Percentiles rank a stretch among this genome's conserved stretches.
Conservation (phyloP, 2,888 invertebrate species). For the Campoplex nolae region DNA sequence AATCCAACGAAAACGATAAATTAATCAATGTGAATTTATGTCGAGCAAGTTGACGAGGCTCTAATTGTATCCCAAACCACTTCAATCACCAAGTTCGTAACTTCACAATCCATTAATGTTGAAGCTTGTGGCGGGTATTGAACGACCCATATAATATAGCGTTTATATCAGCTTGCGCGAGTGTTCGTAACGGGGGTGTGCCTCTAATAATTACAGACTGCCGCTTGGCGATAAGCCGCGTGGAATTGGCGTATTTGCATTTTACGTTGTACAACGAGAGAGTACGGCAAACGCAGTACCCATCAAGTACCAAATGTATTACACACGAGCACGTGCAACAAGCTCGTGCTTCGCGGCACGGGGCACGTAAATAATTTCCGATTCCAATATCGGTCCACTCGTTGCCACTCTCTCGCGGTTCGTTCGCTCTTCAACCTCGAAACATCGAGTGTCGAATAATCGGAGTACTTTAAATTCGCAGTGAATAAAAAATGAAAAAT, state of each 20-base stretch:
- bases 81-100: conserved; percentile 26
- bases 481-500: background rate
- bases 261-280: conserved; percentile 66
- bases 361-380: conserved; percentile 73
- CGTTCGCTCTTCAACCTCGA: conserved; percentile 28
- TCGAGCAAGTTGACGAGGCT: conserved; percentile 7
- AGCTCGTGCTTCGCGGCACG: conserved; percentile 21
- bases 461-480: background rate
- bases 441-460: conserved; percentile 10
- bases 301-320: conserved; percentile 38
- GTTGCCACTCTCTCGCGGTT: conserved; percentile 43
- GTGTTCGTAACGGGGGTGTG: conserved; percentile 68
- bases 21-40: conserved; percentile 44
- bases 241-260: conserved; percentile 76
- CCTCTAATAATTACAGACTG: conserved; percentile 75
- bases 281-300: conserved; percentile 33
- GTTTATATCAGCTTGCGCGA: conserved; percentile 38
- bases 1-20: background rate
- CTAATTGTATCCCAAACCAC: conserved; percentile 42
- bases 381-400: conserved; percentile 69
- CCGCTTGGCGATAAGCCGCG: conserved; percentile 73
- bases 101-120: conserved; percentile 52
- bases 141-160: conserved; percentile 19
- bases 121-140: conserved; percentile 15
- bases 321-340: conserved; percentile 16